phyloP scores from a whole-genome alignment of 2,888 invertebrate species.

The Hirudinaria manillensis region DNA sequence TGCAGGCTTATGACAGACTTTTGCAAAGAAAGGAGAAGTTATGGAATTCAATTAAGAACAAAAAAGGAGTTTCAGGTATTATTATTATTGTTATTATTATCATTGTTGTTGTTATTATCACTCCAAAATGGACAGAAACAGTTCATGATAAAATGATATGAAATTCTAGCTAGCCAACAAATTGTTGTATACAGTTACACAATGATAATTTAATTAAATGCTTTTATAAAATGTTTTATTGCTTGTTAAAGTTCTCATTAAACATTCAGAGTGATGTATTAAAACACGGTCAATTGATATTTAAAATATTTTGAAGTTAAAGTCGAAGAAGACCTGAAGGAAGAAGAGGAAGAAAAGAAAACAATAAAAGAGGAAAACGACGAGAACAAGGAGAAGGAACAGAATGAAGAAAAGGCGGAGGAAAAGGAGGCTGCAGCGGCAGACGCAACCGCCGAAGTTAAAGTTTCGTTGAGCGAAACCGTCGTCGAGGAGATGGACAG shows the following conservation, averaged over 20 bases:
- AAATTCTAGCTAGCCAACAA: not conserved
- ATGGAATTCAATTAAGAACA: conserved; percentile 65
- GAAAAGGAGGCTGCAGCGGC: not conserved
- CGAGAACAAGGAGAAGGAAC: conserved; percentile 30
- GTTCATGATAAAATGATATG: not conserved
- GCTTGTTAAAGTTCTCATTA: too few species aligned
- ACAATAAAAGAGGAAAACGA: conserved; percentile 34
- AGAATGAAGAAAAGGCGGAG: conserved; percentile 15
- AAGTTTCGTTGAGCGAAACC: conserved; percentile 38
- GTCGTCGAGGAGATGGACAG: conserved; percentile 70
- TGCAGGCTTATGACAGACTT: conserved; percentile 89
- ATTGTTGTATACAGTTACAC: too few species aligned
- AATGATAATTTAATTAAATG: too few species aligned
- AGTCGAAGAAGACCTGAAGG: not conserved
- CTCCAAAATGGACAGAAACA: not conserved
- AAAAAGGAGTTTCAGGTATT: conserved; percentile 29
- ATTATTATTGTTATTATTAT: not conserved
- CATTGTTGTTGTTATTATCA: not conserved
- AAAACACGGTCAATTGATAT: not conserved
- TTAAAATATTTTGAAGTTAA: not conserved
- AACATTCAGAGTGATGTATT: not conserved
- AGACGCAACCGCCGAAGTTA: not conserved
- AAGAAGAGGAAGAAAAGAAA: conserved; percentile 22
- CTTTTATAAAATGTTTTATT: too few species aligned
- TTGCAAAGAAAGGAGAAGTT: conserved; percentile 93